Base-by-base conservation (phyloP, 2,113 vertebrate genomes). In the Phycodurus eques region DNA sequence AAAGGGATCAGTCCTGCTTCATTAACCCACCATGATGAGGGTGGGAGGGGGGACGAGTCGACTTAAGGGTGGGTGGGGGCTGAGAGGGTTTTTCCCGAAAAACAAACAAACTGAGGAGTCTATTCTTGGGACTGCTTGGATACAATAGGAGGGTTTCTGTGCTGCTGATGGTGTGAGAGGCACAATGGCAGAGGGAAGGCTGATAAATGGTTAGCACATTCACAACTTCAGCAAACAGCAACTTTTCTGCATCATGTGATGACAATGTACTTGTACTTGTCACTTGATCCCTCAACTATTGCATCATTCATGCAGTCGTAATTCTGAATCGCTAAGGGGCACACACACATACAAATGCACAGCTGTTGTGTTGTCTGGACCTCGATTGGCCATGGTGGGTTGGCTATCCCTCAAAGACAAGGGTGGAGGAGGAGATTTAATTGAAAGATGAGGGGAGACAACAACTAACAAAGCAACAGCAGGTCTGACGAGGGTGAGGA, bases 1-100 rank as follows among this genome's bases (percentile, higher is more conserved):
- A 92, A 70, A 65, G 75, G 80, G 85, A 91, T 93, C 87, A 90
- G 85, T 78, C 71, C 71, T 72, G 89, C 91, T 89, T 92, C 89
- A 92, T 93, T 92, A 89, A 82, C 71, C 83, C 71, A 84, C 70
- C 86, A 73, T 82, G 87, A 78, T 49, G 60, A 63, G 64, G 27
- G 14, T 33, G 67, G 67, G 49, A 7, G 44, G 46, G 47, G 20
- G 22, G n/a, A 9, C 12, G 83, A 44, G 49, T 10, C 46, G 43
- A 68, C 76, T 72, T 22, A 51, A 76, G 70, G 75, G 33, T 49
- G 54, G 43, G 27, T 44, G 44, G 76, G 64, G 33, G 59, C 67
- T 68, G 71, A 43, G 62, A 82, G 80, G 72, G 84, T 80, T 81
- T 88, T 90, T 87, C 82, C 86, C 83, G 79, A 88, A 75, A 83